Evolutionary conservation across 2,888 invertebrate species (phyloP), one percentile per base, ranked within the genome.

Genomic region (Microchrysa polita): DNA sequence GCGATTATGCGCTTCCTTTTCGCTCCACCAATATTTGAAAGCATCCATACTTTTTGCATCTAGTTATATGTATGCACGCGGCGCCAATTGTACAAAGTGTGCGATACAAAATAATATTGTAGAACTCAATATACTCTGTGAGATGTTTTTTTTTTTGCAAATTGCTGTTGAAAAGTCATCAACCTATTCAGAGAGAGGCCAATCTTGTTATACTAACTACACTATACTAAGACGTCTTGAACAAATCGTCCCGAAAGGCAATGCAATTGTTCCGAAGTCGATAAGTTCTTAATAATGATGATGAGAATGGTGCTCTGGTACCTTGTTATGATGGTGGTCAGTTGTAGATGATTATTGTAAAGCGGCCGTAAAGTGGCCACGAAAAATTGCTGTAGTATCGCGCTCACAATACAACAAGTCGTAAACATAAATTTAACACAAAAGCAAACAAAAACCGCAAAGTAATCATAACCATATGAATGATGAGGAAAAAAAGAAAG

Each of bases 401-500:
- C n/a, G 44, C 65, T 65, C 65, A 22, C 59, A 34, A 61, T 48
- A 12, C 7, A 48, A n/a, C n/a, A 44, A 52, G 53, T 67, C 67
- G 10, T 48, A 34, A 67, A 23, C 48, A 69, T 69, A 69, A 69
- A 57, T 34, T 44, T n/a, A n/a, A 52, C 52, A 53, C 67, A 55
- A 67, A 69, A 40, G 34, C 69, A 69, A 55, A 69, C 69, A 69
- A 69, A 55, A 69, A 69, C 69, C 69, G 57, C 69, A 69, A 69
- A 69, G 69, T 42, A 55, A 69, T 69, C 69, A 69, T 69, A 69
- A 69, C 40, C 69, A 42, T n/a, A n/a, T 55, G 48, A 20, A 42
- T 14, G 65, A 44, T 16, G 23, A 44, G 9, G 69, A 23, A 27
- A 20, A 53, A 18, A 53, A 23, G 52, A 52, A 23, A 27, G 52